These are phyloP conservation scores for Diadumene lineata DNA, from an alignment of 92 coral and sea anemone species.

Conservation along the genomic window DNA sequence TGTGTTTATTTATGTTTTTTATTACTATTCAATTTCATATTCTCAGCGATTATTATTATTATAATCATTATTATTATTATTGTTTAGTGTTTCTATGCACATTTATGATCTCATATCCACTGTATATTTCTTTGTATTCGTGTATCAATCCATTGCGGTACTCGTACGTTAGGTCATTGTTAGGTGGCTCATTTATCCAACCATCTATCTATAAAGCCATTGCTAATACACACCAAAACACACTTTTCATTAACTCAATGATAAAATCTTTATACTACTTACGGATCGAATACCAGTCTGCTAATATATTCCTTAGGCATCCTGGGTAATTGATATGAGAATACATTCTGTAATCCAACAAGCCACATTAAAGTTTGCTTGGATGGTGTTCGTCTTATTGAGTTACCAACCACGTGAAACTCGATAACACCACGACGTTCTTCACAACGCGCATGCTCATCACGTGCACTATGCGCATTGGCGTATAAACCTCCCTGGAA, in stretches of 20 bases:
- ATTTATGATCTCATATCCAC: too few species aligned
- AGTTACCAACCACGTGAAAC: conserved; percentile 97
- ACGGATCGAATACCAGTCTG: conserved; percentile 98
- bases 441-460: conserved; percentile 96
- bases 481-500: conserved; percentile 93
- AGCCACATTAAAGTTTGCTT: conserved; percentile 87
- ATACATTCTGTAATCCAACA: conserved; percentile 94
- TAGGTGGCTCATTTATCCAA: too few species aligned
- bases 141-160: too few species aligned
- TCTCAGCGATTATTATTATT: too few species aligned
- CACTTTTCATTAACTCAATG: background rate
- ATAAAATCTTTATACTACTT: conserved; percentile 26
- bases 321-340: conserved; percentile 93
- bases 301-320: conserved; percentile 98
- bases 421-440: conserved; percentile 96
- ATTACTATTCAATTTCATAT: too few species aligned
- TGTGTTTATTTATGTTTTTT: too few species aligned
- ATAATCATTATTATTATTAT: too few species aligned
- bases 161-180: too few species aligned
- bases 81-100: too few species aligned
- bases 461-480: conserved; percentile 94
- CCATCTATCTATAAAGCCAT: too few species aligned
- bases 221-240: too few species aligned
- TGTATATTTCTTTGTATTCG: too few species aligned
- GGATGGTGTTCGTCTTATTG: conserved; percentile 74